Base-by-base conservation (phyloP, 1,140 invertebrate genomes). In the Trachymyrmex cornetzi region DNA sequence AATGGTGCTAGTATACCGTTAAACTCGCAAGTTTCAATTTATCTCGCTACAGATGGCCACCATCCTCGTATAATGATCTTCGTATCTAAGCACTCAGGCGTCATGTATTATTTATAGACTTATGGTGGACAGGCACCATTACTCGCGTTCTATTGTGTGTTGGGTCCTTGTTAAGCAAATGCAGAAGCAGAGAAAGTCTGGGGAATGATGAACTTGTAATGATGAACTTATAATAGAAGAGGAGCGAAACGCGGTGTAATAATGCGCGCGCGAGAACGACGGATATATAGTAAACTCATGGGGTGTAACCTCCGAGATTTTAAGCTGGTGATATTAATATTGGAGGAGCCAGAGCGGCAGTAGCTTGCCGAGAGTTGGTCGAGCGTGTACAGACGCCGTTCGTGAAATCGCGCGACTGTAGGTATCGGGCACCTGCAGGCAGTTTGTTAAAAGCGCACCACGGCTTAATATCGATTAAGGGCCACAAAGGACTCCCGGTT, bases 311-410 rank as follows among this genome's bases (percentile, higher is more conserved):
- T 38, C n/a, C 48, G 74, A 57, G 63, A 88, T 88, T 88, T 74
- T 61, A 90, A 71, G 64, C 57, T 24, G 72, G 64, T 50, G 75
- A 86, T 90, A 91, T 91, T 91, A 90, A 90, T 88, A 88, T 79
- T 57, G 66, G 27, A 71, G 24, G 67, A 38, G 67, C 63, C 5
- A 38, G 30, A 34, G 14, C 14, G 48, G 48, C 14, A 57, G 59
- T 48, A 80, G 55, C 30, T 74, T 19, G 77, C 27, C 77, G 63
- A 85, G 77, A 84, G 71, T 64, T 27, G 34, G 27, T 3, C 55
- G 38, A 30, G 19, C 27, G 72, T 64, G 34, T 79, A 44, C 44
- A 19, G 53, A 66, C 44, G 34, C n/a, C 12, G 50, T 67, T 77
- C 50, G 30, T 61, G 14, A 67, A 82, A 67, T 84, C 63, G 48